Evolutionary conservation across 2,888 invertebrate genomes (phyloP).

Genomic region (Tetheella fluctuosa): DNA sequence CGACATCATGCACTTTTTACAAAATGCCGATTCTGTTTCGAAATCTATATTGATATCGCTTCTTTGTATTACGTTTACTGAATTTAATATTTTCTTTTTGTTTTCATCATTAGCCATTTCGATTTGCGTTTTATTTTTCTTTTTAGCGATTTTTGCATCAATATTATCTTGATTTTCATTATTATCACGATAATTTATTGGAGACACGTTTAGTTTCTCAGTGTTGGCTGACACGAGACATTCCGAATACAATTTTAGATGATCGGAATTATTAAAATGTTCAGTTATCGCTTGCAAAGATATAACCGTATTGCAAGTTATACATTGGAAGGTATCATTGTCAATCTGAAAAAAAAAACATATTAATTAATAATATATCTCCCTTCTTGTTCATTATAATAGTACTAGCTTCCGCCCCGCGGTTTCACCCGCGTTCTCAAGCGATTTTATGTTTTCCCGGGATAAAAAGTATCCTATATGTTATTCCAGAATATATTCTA

Average conservation of each 20-base stretch:
- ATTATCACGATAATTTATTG: neutral
- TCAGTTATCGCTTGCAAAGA: conserved; percentile 24
- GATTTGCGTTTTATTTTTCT: neutral
- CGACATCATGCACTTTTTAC: conserved; percentile 34
- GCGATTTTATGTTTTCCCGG: no score
- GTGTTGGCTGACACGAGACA: neutral
- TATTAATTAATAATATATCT: no score
- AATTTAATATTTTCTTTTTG: conserved; percentile 30
- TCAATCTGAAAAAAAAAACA: conserved; percentile 51
- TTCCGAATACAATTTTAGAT: conserved; percentile 29
- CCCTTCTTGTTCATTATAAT: no score
- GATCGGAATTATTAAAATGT: conserved; percentile 45
- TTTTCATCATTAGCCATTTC: conserved; percentile 6
- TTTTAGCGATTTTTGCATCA: neutral
- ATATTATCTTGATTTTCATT: neutral
- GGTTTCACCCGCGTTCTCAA: no score
- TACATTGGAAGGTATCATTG: conserved; percentile 45
- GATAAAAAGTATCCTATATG: no score
- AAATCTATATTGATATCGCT: conserved; percentile 41
- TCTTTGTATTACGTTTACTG: conserved; percentile 28
- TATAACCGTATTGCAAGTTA: conserved; percentile 53
- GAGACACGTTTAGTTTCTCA: neutral
- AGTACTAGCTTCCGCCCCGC: no score
- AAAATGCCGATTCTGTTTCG: conserved; percentile 35
- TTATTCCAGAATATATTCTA: no score